Conservation (phyloP, 2,888 invertebrate genomes). For the Eilema griseolum region DNA sequence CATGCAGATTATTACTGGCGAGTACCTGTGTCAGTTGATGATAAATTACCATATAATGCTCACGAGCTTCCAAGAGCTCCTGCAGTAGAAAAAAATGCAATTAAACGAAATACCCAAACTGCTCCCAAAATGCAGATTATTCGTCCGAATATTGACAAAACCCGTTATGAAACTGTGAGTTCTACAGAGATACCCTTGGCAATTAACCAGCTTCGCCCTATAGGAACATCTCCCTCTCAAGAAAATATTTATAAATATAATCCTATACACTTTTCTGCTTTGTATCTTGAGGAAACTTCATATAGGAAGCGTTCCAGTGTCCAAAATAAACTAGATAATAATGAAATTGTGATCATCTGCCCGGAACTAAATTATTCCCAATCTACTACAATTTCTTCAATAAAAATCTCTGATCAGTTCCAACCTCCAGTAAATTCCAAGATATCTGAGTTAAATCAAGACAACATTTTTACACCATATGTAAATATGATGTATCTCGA, state of each 20-base stretch:
- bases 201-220: conserved; percentile 8
- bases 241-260: conserved; percentile 45
- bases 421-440: not conserved
- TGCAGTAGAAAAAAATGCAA: not conserved
- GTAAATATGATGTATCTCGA: conserved; percentile 2
- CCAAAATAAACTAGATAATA: not conserved
- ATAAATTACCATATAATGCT: not conserved
- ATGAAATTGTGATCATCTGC: conserved; percentile 1
- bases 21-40: not conserved
- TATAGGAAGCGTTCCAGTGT: not conserved
- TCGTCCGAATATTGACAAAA: not conserved
- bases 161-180: conserved; percentile 24
- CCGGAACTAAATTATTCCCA: not conserved
- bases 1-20: not conserved
- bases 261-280: conserved; percentile 13
- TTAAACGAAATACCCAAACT: not conserved
- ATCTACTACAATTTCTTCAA: not conserved
- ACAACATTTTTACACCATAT: not conserved
- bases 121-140: not conserved
- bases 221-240: conserved; percentile 5
- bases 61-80: not conserved
- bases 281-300: conserved; percentile 16
- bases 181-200: conserved; percentile 4
- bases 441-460: not conserved
- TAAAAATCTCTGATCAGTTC: not conserved